Conservation (phyloP, 2,797 vertebrate species). For the Arremon brunneinucha region DNA sequence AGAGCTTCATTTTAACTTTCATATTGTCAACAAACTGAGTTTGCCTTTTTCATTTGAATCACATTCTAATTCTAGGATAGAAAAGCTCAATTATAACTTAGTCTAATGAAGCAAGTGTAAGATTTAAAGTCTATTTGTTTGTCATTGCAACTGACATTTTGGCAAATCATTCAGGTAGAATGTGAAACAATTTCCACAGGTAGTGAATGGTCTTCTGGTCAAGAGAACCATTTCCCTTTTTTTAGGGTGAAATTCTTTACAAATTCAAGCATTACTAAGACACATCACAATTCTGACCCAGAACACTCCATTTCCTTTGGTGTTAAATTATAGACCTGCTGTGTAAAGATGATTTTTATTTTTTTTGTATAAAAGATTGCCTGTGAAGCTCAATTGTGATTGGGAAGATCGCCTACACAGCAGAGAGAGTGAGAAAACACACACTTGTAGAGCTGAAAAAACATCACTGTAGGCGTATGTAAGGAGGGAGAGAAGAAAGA, state of each 20-base stretch:
- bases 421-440: conserved; percentile 54
- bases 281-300: background rate
- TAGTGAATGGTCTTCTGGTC: background rate
- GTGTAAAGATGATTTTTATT: background rate
- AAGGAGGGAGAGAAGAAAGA: background rate
- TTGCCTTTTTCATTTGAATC: background rate
- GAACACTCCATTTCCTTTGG: conserved; percentile 5
- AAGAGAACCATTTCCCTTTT: background rate
- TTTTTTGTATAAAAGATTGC: background rate
- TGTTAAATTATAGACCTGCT: conserved; percentile 51
- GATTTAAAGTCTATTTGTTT: background rate
- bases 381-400: conserved; percentile 59
- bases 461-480: conserved; percentile 13
- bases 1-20: background rate
- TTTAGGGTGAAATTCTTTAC: background rate
- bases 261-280: background rate
- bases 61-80: background rate
- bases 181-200: background rate
- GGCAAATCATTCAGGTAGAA: background rate
- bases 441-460: conserved; percentile 52
- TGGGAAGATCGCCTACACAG: conserved; percentile 49
- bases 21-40: background rate
- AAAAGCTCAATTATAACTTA: background rate
- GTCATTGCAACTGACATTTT: background rate
- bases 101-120: background rate